phyloP scores from a whole-genome alignment of 2,888 invertebrate genomes.

The Tineola bisselliella region DNA sequence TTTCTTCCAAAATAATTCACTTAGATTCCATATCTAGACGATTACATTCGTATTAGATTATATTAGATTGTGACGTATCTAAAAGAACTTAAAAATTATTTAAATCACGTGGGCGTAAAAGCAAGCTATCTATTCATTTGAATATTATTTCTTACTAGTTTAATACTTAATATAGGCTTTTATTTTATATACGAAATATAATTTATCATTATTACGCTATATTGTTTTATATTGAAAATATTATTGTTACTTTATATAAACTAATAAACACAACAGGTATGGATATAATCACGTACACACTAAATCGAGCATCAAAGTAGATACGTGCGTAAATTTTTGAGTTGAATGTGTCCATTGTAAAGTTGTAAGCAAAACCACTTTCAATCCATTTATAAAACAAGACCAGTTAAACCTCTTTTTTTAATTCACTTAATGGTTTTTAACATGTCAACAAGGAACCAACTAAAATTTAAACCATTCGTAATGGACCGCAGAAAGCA shows the following conservation, averaged over 20 bases:
- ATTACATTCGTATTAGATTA: too few relatives aligned
- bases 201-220: neutral
- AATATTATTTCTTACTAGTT: neutral
- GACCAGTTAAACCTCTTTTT: neutral
- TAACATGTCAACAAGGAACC: neutral
- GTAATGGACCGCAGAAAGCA: constrained; percentile 3
- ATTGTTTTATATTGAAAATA: neutral
- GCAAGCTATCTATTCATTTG: neutral
- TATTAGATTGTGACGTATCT: neutral
- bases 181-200: neutral
- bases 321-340: neutral
- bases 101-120: neutral
- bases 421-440: neutral
- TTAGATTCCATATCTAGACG: neutral
- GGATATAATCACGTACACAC: neutral
- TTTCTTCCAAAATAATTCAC: neutral
- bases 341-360: neutral
- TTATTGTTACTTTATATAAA: too few relatives aligned
- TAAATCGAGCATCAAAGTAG: neutral
- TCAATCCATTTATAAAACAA: neutral
- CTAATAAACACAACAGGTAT: too few relatives aligned
- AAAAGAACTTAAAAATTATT: neutral
- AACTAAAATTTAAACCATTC: neutral
- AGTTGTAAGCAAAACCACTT: neutral
- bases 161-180: neutral